Base-by-base conservation (phyloP, 2,888 invertebrate genomes). In the Drosophila fungiperda region DNA sequence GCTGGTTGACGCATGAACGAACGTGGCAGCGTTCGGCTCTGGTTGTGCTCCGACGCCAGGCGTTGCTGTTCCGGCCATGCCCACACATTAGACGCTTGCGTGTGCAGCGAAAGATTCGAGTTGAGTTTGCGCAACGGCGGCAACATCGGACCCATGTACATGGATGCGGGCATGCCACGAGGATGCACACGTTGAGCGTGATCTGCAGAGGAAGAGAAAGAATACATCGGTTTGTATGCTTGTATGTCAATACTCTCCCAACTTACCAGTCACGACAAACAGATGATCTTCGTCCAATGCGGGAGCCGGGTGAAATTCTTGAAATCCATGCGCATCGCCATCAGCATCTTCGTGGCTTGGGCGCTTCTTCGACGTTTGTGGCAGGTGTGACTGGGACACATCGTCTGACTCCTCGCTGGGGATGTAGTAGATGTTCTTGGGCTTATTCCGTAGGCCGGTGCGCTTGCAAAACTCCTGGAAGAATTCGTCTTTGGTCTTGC, bases 371-470 rank as follows among this genome's bases (percentile, higher is more conserved):
- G 64, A 9, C 58, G 54, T 15, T 17, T 23, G 8, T 15, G 57
- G 40, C 7, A 53, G 59, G 23, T 67, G 60, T 5, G 48, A 20
- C 12, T 40, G 42, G 8, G 26, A 36, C 7, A 63, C 63, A 20
- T 76, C 82, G 7, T 76, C 76, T 0, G 64, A 61, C 6, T 82
- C 80, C n/a, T 86, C 85, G 38, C 76, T 90, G 61, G 90, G 89
- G 54, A 93, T 93, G 65, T 91, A 93, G 77, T 93, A 93, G 38
- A 93, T 93, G 68, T 93, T 92, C 72, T 93, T 93, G 5, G 93
- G 92, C 62, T 92, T 93, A 70, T 87, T 90, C 38, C 92, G 91
- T 61, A 90, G 86, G 36, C 93, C 93, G 42, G 93, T 91, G 17
- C 90, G 85, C 62, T 92, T 92, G 72, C 93, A 93, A 68, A 93